A percentile compares a stretch with the other conserved stretches of the same genome.
Conservation (phyloP, 1,140 invertebrate species). For the Drosophila mojavensis region DNA sequence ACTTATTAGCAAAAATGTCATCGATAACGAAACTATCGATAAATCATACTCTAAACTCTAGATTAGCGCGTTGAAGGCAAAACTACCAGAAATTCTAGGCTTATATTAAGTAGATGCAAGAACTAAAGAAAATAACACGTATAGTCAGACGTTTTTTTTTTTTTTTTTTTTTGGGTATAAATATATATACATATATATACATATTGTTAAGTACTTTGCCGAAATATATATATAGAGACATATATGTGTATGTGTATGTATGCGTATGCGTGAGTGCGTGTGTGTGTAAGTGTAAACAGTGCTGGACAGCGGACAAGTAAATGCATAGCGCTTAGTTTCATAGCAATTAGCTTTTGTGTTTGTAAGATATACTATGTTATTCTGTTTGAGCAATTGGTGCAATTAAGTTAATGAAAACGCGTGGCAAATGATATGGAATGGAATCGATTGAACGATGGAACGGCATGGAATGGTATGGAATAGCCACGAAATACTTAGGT, state of each 20-base stretch:
- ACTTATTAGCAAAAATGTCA: conserved; percentile 13
- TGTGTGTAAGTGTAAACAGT: conserved; percentile 8
- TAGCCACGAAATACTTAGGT: conserved; percentile 3
- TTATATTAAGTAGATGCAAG: conserved; percentile 44
- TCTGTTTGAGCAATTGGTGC: conserved; percentile 37
- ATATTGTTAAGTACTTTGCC: conserved; percentile 10
- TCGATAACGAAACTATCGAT: conserved; percentile 12
- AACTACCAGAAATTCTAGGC: conserved; percentile 27
- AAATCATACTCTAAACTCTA: conserved; percentile 13
- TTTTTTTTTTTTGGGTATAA: conserved; percentile 32
- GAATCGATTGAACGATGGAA: no score
- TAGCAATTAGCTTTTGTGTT: conserved; percentile 41
- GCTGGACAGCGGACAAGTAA: conserved; percentile 51
- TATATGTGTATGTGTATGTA: not conserved
- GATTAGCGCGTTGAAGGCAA: conserved; percentile 40
- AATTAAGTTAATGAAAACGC: conserved; percentile 34
- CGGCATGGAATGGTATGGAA: not conserved
- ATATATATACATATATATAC: not conserved
- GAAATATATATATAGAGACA: not conserved
- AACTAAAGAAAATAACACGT: not conserved
- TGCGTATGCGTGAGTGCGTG: conserved; percentile 1
- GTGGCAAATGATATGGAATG: not conserved
- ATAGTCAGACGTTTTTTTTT: conserved; percentile 20
- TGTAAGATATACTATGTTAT: conserved; percentile 43
- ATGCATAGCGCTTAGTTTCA: conserved; percentile 41